phyloP scores from a whole-genome alignment of 2,113 vertebrate species.

The Strix uralensis region DNA sequence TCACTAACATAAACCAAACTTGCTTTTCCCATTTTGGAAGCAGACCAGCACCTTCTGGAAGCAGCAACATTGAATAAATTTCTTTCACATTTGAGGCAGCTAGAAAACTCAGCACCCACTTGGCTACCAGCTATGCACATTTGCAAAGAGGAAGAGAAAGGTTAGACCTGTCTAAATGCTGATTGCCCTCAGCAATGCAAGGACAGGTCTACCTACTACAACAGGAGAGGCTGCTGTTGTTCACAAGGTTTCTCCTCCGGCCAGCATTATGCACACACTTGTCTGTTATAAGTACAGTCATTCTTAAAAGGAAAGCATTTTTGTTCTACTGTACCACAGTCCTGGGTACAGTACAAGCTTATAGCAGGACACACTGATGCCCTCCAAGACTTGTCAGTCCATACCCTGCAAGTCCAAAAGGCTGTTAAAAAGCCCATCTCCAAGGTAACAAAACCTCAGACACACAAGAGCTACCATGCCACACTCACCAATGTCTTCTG shows the following conservation, averaged over 20 bases:
- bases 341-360: background rate
- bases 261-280: background rate
- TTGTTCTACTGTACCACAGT: background rate
- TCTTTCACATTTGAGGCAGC: background rate
- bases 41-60: background rate
- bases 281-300: background rate
- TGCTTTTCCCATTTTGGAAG: background rate
- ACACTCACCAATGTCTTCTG: background rate
- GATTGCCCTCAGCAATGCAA: background rate
- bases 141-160: background rate
- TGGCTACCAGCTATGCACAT: background rate
- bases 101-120: background rate
- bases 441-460: background rate
- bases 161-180: background rate
- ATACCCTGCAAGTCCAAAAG: background rate
- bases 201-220: background rate
- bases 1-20: background rate
- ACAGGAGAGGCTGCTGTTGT: background rate
- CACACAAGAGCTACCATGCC: background rate
- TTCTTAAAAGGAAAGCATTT: background rate
- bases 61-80: background rate
- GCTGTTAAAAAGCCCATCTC: background rate
- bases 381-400: background rate
- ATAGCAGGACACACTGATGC: background rate
- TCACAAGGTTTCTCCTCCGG: background rate